Percentiles rank a stretch among this genome's conserved stretches.
phyloP scores from a whole-genome alignment of 2,797 vertebrate species.

The Tinamus major region DNA sequence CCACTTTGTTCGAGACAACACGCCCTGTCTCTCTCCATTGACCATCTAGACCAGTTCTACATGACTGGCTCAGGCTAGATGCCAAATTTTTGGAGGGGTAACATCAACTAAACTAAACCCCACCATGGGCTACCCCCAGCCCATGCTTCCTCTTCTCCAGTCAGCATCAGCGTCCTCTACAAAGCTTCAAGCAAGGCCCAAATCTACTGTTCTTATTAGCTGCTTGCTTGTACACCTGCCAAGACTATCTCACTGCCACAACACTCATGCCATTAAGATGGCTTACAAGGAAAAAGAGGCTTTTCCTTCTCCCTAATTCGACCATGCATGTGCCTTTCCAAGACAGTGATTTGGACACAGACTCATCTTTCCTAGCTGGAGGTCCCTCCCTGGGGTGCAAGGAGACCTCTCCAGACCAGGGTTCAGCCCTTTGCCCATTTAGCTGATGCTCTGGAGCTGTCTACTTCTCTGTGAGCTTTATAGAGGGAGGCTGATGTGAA shows the following conservation, averaged over 20 bases:
- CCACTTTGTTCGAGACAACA: rapidly evolving
- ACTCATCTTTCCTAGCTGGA: no score
- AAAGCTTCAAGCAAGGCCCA: rapidly evolving
- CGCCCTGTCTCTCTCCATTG: rapidly evolving
- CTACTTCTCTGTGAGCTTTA: neutral
- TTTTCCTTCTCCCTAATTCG: neutral
- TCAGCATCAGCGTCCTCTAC: neutral
- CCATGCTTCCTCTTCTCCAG: neutral
- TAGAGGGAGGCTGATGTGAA: neutral
- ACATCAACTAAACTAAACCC: neutral
- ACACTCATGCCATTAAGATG: neutral
- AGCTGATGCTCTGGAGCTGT: neutral
- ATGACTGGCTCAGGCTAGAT: neutral
- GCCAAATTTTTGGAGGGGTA: neutral
- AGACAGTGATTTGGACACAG: neutral
- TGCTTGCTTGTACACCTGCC: neutral
- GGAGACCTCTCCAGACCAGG: neutral
- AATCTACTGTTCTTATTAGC: neutral
- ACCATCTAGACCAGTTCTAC: neutral
- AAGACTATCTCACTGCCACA: neutral
- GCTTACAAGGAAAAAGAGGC: neutral
- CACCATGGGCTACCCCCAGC: neutral
- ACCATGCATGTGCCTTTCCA: neutral
- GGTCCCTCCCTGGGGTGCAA: neutral
- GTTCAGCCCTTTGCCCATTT: neutral